Evolutionary conservation across 1,140 invertebrate genomes (phyloP), one percentile per base, ranked within the genome.

Genomic region (Lutraria rhynchaena): DNA sequence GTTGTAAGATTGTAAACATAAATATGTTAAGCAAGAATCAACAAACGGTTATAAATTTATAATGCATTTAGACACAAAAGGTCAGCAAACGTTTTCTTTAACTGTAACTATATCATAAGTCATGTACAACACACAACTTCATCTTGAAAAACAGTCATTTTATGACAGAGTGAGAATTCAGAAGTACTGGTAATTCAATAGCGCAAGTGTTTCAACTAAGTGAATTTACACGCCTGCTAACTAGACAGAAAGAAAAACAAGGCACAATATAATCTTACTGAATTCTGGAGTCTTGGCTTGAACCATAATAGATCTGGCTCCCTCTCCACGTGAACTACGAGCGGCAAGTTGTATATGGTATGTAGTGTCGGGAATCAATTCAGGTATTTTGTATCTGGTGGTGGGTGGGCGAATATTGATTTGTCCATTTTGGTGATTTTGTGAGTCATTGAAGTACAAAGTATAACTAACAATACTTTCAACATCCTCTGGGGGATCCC

Each of bases 301-400:
- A 85, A 98, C 96, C 0, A 96, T 97, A n/a, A 97, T 96, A 5
- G 98, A 99, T 31, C 96, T 96, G 4, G 98, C 97, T 15, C 98
- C 98, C 92, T 99, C 98, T 3, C 98, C 98, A 44, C 96, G 94
- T 82, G 96, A 95, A 2, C 97, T 98, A 80, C 96, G 94, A 22
- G 98, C 98, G 2, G 98, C 97, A 82, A 99, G 93, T 96, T 98
- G 98, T 81, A 99, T 96, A 93, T 97, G 97, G 93, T 99, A 99
- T 46, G 98, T 92, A 3, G 98, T 99, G 93, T 99, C 98, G 7
- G 98, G 98, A 89, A 98, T 98, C 0, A 99, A 94, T 41, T 96
- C 96, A 63, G 95, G 95, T 75, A 99, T 93, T 0, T 95, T 96
- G 93, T 97, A 99, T 31, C 94, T 95, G 92, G 98, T 94, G n/a